These are phyloP conservation scores for Lithophane semibrunnea DNA, from an alignment of 2,888 invertebrate genomes.

Conservation along the genomic window DNA sequence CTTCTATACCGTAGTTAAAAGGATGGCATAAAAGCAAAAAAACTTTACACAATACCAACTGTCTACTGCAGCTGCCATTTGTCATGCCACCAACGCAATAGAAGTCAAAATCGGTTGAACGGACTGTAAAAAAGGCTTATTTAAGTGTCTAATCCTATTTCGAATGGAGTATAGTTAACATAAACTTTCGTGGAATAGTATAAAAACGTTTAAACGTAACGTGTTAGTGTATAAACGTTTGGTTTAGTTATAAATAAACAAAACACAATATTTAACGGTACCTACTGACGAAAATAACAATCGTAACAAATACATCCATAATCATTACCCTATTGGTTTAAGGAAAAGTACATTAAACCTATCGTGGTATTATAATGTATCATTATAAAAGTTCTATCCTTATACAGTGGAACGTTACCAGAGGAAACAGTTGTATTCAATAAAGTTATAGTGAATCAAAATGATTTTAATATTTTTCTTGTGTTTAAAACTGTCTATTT, in stretches of 20 bases:
- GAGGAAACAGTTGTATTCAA: constrained; percentile 8
- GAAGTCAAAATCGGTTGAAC: too few species aligned
- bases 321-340: constrained; percentile 8
- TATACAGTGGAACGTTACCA: background rate
- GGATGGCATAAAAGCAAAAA: too few species aligned
- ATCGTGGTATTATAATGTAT: background rate
- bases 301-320: background rate
- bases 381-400: constrained; percentile 33
- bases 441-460: constrained; percentile 19
- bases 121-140: too few species aligned
- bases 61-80: too few species aligned
- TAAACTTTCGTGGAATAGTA: background rate
- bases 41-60: too few species aligned
- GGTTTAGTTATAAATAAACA: background rate
- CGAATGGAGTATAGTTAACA: too few species aligned
- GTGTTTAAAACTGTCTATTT: constrained; percentile 31
- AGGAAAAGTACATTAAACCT: constrained; percentile 32
- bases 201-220: too few species aligned
- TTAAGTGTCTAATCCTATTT: too few species aligned
- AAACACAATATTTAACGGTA: background rate
- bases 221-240: background rate
- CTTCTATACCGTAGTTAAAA: too few species aligned
- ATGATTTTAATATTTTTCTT: constrained; percentile 36
- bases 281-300: constrained; percentile 7
- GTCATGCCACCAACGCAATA: too few species aligned